Base-by-base conservation (phyloP, 2,888 invertebrate genomes). In the Hololepta plana region DNA sequence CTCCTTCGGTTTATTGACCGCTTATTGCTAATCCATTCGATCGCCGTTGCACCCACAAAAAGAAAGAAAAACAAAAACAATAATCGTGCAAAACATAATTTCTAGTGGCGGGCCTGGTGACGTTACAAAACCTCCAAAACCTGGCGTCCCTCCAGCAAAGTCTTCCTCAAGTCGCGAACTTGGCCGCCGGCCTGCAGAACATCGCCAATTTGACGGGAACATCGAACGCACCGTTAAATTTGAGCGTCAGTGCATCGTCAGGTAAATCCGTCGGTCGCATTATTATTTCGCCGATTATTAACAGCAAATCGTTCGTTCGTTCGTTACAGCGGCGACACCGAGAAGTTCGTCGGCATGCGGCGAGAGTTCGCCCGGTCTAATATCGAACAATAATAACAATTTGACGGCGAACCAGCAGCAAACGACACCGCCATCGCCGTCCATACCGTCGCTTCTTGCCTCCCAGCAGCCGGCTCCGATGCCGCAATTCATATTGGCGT, bases 401-500 rank as follows among this genome's bases (percentile, higher is more conserved):
- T 27, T 15, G 36, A 40, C 32, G 34, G 45, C 39, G 41, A 45
- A 37, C 32, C 38, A 34, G 38, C 46, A 43, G 39, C 49, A 31
- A 58, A 26, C 35, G 12, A 27, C 31, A 5, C 33, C 32, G 11
- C 29, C 32, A 7, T 24, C 29, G 14, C 23, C 66, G 56, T 63
- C 46, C 60, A 64, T 38, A 60, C 67, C 47, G 34, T 64, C 64
- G 38, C 62, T 70, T 55, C 64, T 59, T 32, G 52, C 56, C 31
- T 57, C 59, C 32, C 62, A 61, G 27, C 63, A 62, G 47, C 64
- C 74, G 28, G 72, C 72, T 32, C 70, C 73, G 28, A 82, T 88
- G 76, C 88, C 88, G 32, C 88, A 88, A 59, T 72, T 88, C 43
- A 82, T 88, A 49, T 64, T 88, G 40, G 85, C 87, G 33, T 85